Percentiles rank a stretch among this genome's conserved stretches.
These are phyloP conservation scores for Menura novaehollandiae DNA, from an alignment of 2,113 vertebrate genomes.

Conservation along the genomic window DNA sequence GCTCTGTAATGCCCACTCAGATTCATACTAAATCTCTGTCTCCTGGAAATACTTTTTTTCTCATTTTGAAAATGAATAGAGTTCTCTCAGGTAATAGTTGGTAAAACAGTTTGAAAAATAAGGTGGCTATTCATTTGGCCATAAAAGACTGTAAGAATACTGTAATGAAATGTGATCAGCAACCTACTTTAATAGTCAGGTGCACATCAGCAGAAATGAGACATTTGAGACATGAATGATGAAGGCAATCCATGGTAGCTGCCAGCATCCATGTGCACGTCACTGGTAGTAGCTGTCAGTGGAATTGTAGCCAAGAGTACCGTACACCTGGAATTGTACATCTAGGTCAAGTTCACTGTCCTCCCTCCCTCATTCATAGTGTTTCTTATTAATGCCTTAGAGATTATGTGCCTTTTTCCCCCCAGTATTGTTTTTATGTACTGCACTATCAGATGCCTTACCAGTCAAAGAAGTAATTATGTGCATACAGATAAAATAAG, in stretches of 20 bases:
- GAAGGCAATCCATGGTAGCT: not conserved
- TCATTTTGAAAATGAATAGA: not conserved
- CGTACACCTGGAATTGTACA: not conserved
- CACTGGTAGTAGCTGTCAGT: not conserved
- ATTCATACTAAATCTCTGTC: not conserved
- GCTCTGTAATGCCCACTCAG: not conserved
- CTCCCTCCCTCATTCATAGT: not conserved
- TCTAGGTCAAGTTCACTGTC: not conserved
- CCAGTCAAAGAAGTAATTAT: not conserved
- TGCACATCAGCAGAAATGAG: not conserved
- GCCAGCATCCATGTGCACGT: not conserved
- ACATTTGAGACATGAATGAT: accelerated
- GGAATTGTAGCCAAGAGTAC: not conserved
- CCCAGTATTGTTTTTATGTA: not conserved
- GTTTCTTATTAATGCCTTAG: not conserved
- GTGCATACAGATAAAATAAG: not conserved
- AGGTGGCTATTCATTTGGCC: not conserved
- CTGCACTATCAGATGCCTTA: not conserved
- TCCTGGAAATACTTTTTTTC: not conserved
- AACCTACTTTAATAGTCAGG: not conserved
- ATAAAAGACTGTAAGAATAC: not conserved
- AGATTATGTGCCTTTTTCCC: not conserved
- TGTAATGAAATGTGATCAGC: not conserved
- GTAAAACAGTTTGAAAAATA: not conserved
- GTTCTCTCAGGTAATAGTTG: not conserved